phyloP scores from a whole-genome alignment of 2,888 invertebrate genomes.

The Neocrepidodera transversa region DNA sequence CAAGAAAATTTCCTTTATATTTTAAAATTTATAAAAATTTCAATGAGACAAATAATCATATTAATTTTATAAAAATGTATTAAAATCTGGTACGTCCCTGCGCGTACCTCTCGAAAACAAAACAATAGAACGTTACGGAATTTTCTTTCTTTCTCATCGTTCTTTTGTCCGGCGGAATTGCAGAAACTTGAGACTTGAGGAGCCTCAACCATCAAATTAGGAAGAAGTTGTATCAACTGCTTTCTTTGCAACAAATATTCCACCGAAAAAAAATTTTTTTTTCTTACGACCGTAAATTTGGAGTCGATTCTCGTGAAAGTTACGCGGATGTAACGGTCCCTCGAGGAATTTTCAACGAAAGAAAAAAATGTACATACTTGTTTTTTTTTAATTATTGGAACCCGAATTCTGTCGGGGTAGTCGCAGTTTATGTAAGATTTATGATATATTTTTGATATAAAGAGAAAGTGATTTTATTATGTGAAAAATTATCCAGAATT shows the following conservation, averaged over 20 bases:
- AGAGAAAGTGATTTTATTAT: too few relatives aligned
- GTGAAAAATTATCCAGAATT: too few relatives aligned
- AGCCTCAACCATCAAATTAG: constrained; percentile 35
- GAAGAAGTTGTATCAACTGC: constrained; percentile 39
- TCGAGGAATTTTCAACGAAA: constrained; percentile 17
- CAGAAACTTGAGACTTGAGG: constrained; percentile 15
- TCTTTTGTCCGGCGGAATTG: constrained; percentile 28
- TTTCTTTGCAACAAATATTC: constrained; percentile 35
- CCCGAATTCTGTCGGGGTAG: constrained; percentile 2
- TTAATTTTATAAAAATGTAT: too few relatives aligned
- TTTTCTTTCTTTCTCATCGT: constrained; percentile 33
- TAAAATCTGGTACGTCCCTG: constrained; percentile 11
- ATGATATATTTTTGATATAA: too few relatives aligned
- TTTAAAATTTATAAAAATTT: too few relatives aligned
- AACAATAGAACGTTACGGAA: constrained; percentile 28
- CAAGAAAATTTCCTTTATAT: too few relatives aligned
- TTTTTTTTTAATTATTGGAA: constrained; percentile 6
- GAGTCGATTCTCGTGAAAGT: constrained; percentile 27
- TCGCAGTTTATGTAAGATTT: not conserved
- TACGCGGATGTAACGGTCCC: constrained; percentile 24
- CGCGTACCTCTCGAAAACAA: not conserved
- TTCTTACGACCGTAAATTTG: constrained; percentile 35
- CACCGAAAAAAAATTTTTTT: constrained; percentile 29
- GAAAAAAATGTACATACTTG: constrained; percentile 16
- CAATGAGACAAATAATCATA: too few relatives aligned